Base-by-base conservation (phyloP, 1,140 invertebrate genomes). In the fruit fly (Drosophila melanogaster) region DNA sequence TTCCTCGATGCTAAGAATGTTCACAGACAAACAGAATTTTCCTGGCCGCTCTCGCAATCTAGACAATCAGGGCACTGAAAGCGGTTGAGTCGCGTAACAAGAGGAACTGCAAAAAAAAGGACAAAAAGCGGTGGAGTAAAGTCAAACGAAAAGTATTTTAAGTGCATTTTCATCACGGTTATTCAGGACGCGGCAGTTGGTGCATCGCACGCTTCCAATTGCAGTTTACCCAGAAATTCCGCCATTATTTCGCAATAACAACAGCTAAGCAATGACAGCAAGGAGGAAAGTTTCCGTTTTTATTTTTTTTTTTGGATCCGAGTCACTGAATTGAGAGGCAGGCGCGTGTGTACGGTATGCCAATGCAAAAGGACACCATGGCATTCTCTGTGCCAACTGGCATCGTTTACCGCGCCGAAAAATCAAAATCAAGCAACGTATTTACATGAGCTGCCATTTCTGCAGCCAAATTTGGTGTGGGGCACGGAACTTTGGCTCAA, bases 111-210 rank as follows among this genome's bases (percentile, higher is more conserved):
- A 22, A 38, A 17, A 22, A 49, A 41, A 54, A 54, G 38, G 54
- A 43, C 33, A 38, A 30, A 41, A 11, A 40, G 33, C 57, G 51
- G 49, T 40, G 66, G 69, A 83, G 72, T 81, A 57, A 86, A 86
- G 74, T 87, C 60, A 87, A 89, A 84, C 77, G 77, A 78, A 84
- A 89, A 89, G 85, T 84, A 89, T 89, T 89, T 89, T 84, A 89
- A 89, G 84, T 89, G 85, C 85, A 89, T 89, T 89, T 89, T 90
- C 85, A 89, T 89, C 84, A 90, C 77, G 58, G 85, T 77, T 89
- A 89, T 87, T 87, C 84, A 80, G 85, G 67, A 76, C 71, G 75
- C 79, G 65, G 51, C 64, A 70, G 73, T 62, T 58, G 49, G 64
- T 37, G 66, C 70, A 58, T 67, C 58, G 67, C 79, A 67, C 78